phyloP scores from a whole-genome alignment of 2,888 invertebrate genomes.

The Eucera pruinosa region DNA sequence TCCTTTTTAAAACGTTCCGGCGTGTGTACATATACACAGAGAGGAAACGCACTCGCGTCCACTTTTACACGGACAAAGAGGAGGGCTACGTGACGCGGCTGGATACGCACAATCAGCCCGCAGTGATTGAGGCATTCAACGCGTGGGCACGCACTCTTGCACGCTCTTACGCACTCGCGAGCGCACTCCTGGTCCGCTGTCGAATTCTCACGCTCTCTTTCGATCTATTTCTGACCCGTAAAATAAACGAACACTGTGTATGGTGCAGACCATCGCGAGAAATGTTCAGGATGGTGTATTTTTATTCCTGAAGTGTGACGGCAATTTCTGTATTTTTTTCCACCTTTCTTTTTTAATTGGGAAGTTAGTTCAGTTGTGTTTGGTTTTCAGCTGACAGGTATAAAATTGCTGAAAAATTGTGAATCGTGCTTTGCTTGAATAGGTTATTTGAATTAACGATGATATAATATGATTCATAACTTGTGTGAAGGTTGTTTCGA shows the following conservation, averaged over 20 bases:
- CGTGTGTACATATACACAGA: constrained; percentile 19
- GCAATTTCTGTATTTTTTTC: not conserved
- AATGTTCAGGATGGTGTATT: not conserved
- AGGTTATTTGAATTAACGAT: too few relatives aligned
- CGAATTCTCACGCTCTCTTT: constrained; percentile 76
- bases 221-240: constrained; percentile 52
- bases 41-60: constrained; percentile 34
- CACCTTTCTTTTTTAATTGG: not conserved
- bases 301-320: not conserved
- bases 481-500: too few relatives aligned
- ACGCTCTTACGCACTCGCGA: constrained; percentile 68
- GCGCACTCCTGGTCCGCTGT: constrained; percentile 59
- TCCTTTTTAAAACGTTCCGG: constrained; percentile 65
- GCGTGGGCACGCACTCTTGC: constrained; percentile 75
- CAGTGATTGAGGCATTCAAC: constrained; percentile 80
- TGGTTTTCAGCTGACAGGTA: too few relatives aligned
- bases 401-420: not conserved
- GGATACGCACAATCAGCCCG: constrained; percentile 78
- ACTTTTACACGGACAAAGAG: constrained; percentile 68
- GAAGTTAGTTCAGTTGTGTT: not conserved
- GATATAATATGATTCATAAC: too few relatives aligned
- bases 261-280: not conserved
- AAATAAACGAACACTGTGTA: constrained; percentile 22
- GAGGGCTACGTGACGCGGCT: constrained; percentile 69
- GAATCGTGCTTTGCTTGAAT: not conserved